Conservation (phyloP, 2,113 vertebrate genomes). For the Nestor notabilis region DNA sequence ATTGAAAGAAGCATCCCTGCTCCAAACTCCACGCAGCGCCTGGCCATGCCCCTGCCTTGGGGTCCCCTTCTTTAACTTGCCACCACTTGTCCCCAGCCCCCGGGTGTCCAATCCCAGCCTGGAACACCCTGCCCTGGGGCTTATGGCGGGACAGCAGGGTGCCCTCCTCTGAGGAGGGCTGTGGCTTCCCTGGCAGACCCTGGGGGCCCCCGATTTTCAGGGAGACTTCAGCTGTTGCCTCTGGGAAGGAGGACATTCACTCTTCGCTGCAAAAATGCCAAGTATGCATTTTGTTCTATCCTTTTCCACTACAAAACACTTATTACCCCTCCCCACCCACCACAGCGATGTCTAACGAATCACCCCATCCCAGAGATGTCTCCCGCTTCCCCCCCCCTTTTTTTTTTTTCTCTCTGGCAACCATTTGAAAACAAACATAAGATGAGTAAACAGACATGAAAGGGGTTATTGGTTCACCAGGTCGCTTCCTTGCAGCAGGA, state of each 20-base stretch:
- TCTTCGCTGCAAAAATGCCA: neutral
- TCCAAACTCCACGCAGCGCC: neutral
- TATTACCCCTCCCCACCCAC: neutral
- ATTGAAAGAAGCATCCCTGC: neutral
- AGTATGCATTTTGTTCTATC: neutral
- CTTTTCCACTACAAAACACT: neutral
- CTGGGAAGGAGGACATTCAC: neutral
- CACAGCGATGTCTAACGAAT: too few species aligned
- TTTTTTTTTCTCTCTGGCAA: neutral
- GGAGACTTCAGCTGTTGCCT: neutral
- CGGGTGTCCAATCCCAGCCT: neutral
- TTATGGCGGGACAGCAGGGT: neutral
- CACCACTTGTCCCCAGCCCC: neutral
- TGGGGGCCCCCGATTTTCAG: neutral
- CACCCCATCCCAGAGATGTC: neutral
- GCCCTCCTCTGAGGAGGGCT: accelerated
- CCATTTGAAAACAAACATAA: neutral
- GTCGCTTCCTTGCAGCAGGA: neutral
- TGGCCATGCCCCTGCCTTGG: accelerated
- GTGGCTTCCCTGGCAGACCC: neutral
- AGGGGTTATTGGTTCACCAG: slow-evolving; percentile 3
- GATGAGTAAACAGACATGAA: slow-evolving; percentile 10
- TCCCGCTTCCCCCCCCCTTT: too few species aligned
- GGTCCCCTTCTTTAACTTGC: neutral
- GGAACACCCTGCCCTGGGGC: neutral